A percentile compares a stretch with the other conserved stretches of the same genome.
phyloP scores from a whole-genome alignment of 2,888 invertebrate species.

The Zaprionus obscuricornis region DNA sequence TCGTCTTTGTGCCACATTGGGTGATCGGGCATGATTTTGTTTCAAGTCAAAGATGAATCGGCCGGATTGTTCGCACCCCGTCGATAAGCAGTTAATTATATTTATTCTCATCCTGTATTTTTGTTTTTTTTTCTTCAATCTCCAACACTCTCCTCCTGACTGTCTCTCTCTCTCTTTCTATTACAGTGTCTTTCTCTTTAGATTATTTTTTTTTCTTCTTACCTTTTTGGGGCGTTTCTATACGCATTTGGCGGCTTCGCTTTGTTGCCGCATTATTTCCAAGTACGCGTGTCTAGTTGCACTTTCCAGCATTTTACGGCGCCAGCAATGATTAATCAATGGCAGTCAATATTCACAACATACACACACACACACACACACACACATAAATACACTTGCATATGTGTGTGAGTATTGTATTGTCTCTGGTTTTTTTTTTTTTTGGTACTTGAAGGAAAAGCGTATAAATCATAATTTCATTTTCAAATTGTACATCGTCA shows the following conservation, averaged over 20 bases:
- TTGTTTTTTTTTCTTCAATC: not conserved
- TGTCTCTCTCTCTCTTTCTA: not conserved
- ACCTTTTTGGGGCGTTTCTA: slow-evolving; percentile 51
- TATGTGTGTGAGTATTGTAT: slow-evolving; percentile 18
- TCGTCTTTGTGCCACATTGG: slow-evolving; percentile 39
- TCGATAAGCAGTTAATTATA: slow-evolving; percentile 76
- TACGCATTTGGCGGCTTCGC: slow-evolving; percentile 57
- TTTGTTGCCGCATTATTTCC: slow-evolving; percentile 61
- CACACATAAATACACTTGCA: slow-evolving; percentile 16
- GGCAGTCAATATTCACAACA: slow-evolving; percentile 58
- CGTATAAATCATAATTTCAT: slow-evolving; percentile 73
- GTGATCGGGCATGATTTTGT: slow-evolving; percentile 67
- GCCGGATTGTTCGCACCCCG: slow-evolving; percentile 71
- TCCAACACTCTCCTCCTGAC: not conserved
- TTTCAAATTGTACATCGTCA: slow-evolving; percentile 71
- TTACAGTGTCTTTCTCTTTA: too few relatives aligned
- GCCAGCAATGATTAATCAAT: slow-evolving; percentile 74
- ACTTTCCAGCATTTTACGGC: slow-evolving; percentile 64
- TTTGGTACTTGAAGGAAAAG: slow-evolving; percentile 42
- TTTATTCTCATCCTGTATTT: slow-evolving; percentile 66
- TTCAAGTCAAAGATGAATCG: slow-evolving; percentile 72
- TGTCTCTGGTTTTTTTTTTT: slow-evolving; percentile 13
- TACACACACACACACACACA: slow-evolving; percentile 21
- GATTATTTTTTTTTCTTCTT: too few relatives aligned
- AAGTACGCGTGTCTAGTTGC: slow-evolving; percentile 75